Evolutionary conservation across 2,888 invertebrate species (phyloP), one percentile per base, ranked within the genome.

Genomic region (Cremastobaeus sp.): DNA sequence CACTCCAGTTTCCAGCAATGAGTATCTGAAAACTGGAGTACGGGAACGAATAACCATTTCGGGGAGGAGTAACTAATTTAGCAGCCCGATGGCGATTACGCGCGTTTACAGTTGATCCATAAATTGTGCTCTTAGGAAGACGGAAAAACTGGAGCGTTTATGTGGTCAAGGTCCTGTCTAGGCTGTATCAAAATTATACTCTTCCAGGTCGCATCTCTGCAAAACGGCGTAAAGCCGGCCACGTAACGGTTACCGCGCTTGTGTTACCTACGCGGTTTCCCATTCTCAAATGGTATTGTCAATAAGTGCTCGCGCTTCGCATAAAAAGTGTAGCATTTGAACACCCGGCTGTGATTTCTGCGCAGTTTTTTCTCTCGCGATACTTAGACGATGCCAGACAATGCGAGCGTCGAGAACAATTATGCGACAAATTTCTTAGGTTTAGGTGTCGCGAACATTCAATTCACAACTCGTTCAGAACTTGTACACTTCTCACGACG

Each of bases 211-310:
- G 73, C 41, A 62, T 74, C 68, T 74, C 68, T 64, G 62, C 62
- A 52, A 74, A 69, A 74, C 73, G 75, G 77, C 78, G 75, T 80
- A 84, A 85, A 85, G 82, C 84, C 85, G 85, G 85, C 85, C 85
- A 85, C 77, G 73, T 85, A 85, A 85, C 85, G 85, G 85, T 85
- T 80, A 77, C 52, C 57, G 60, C 64, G 54, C 18, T 64, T 65
- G 74, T 66, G 55, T 74, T 65, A 57, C 66, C 70, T 60, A 66
- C 74, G 64, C 76, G 52, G 57, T 70, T 60, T 70, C 72, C 69
- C 62, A 74, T 77, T 77, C 78, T 75, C 76, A 77, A 78, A 79
- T 78, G 78, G 78, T 74, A 69, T 69, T 74, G 74, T 74, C 69
- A 74, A 74, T 69, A 74, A 74, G 74, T 68, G 37, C 59, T 54